Conservation (phyloP, 2,797 vertebrate species). For the Sebastes iracundus region DNA sequence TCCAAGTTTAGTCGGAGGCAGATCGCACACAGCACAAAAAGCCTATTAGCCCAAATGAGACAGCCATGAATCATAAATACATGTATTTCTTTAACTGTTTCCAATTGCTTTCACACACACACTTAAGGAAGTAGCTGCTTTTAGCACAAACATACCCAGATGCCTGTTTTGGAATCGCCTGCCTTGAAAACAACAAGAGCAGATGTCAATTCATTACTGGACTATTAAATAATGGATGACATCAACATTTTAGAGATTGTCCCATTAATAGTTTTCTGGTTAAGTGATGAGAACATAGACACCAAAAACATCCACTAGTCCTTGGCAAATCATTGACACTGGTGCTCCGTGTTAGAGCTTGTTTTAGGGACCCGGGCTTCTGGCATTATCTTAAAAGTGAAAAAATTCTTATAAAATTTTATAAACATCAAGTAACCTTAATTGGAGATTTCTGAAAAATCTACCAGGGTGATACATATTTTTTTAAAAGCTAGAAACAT, state of each 20-base stretch:
- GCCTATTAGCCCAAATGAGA: slow-evolving; percentile 47
- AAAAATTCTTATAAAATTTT: neutral
- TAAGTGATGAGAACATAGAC: slow-evolving; percentile 17
- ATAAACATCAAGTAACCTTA: no score
- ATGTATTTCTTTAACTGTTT: slow-evolving; percentile 35
- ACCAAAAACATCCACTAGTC: neutral
- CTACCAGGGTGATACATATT: neutral
- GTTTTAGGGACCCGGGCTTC: neutral
- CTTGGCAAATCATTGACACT: neutral
- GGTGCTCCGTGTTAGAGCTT: neutral
- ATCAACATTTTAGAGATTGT: slow-evolving; percentile 19
- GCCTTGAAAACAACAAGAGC: neutral
- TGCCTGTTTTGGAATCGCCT: slow-evolving; percentile 10
- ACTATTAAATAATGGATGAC: slow-evolving; percentile 18
- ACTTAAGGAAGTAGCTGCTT: slow-evolving; percentile 11
- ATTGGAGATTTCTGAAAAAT: neutral
- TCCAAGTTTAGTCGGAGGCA: slow-evolving; percentile 49
- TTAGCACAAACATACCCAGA: slow-evolving; percentile 15
- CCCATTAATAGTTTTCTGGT: slow-evolving; percentile 27
- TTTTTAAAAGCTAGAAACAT: neutral
- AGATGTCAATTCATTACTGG: slow-evolving; percentile 5
- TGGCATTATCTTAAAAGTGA: neutral
- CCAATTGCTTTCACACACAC: slow-evolving; percentile 29
- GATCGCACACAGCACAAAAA: slow-evolving; percentile 51
- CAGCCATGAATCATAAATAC: slow-evolving; percentile 47